A percentile compares a stretch with the other conserved stretches of the same genome.
phyloP scores from a whole-genome alignment of 2,888 invertebrate species.

The Cremastinae sp. region DNA sequence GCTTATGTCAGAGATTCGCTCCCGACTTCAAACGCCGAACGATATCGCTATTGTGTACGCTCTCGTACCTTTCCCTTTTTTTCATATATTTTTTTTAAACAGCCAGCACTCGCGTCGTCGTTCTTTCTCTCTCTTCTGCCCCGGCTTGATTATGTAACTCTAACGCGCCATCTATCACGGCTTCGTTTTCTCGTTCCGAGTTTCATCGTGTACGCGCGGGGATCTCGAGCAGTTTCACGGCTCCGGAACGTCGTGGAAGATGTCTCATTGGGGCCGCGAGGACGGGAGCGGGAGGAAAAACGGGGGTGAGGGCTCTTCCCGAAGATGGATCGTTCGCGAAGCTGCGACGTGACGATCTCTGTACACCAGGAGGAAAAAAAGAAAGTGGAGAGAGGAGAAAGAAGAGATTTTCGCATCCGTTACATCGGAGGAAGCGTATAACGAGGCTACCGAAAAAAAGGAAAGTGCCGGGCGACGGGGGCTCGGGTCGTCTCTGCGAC shows the following conservation, averaged over 20 bases:
- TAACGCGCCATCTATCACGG: slow-evolving; percentile 75
- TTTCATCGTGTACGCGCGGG: slow-evolving; percentile 38
- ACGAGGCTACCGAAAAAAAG: slow-evolving; percentile 58
- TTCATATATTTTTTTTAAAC: too few species aligned
- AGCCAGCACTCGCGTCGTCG: too few species aligned
- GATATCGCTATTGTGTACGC: too few species aligned
- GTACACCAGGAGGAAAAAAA: slow-evolving; percentile 37
- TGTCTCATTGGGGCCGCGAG: slow-evolving; percentile 41
- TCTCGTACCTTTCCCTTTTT: too few species aligned
- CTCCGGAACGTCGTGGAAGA: slow-evolving; percentile 49
- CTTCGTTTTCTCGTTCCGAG: slow-evolving; percentile 69
- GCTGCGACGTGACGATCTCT: slow-evolving; percentile 62
- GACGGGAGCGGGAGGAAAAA: slow-evolving; percentile 42
- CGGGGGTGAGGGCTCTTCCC: slow-evolving; percentile 55
- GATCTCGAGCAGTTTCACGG: slow-evolving; percentile 60
- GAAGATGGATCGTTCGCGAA: slow-evolving; percentile 71
- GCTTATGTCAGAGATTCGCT: too few species aligned
- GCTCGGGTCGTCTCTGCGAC: neutral
- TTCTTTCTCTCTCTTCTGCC: neutral
- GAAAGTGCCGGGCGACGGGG: slow-evolving; percentile 36
- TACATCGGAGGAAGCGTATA: slow-evolving; percentile 26
- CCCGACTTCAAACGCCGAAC: too few species aligned
- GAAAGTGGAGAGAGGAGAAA: slow-evolving; percentile 13
- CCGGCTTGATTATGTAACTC: slow-evolving; percentile 72
- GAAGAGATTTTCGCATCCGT: slow-evolving; percentile 33